These are phyloP conservation scores for Tipula vernalis DNA, from an alignment of 2,888 invertebrate genomes.

Conservation along the genomic window DNA sequence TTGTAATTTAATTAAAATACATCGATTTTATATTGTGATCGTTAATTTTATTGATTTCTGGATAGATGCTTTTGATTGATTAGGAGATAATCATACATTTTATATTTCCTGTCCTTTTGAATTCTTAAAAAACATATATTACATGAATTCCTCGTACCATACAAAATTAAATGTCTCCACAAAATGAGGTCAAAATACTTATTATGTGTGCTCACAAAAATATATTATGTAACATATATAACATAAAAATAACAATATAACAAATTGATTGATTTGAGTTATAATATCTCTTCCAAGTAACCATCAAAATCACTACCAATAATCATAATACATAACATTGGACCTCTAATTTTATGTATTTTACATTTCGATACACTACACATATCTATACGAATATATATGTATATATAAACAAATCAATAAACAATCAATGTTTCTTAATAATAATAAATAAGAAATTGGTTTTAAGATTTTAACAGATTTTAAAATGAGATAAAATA, in stretches of 20 bases:
- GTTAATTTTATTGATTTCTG: not conserved
- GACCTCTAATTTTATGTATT: not conserved
- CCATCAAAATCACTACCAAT: conserved; percentile 4
- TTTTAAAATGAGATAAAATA: not conserved
- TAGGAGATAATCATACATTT: not conserved
- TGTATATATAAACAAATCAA: not conserved
- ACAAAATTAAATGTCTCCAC: not conserved
- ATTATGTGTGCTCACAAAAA: not conserved
- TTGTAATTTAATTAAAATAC: not conserved
- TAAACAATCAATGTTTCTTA: not conserved
- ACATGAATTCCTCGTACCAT: not conserved
- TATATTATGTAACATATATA: not conserved
- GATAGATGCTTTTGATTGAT: not conserved
- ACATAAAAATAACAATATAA: not conserved
- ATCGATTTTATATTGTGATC: not conserved
- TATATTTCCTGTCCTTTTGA: not conserved
- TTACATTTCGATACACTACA: not conserved
- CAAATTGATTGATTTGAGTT: not conserved
- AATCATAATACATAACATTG: not conserved
- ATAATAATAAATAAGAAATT: not conserved
- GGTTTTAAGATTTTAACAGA: not conserved
- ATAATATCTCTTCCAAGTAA: not conserved
- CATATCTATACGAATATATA: not conserved
- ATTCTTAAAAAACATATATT: not conserved
- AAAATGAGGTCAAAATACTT: not conserved